A percentile compares a stretch with the other conserved stretches of the same genome.
These are phyloP conservation scores for Platichthys flesus DNA, from an alignment of 2,113 vertebrate genomes.

Conservation along the genomic window DNA sequence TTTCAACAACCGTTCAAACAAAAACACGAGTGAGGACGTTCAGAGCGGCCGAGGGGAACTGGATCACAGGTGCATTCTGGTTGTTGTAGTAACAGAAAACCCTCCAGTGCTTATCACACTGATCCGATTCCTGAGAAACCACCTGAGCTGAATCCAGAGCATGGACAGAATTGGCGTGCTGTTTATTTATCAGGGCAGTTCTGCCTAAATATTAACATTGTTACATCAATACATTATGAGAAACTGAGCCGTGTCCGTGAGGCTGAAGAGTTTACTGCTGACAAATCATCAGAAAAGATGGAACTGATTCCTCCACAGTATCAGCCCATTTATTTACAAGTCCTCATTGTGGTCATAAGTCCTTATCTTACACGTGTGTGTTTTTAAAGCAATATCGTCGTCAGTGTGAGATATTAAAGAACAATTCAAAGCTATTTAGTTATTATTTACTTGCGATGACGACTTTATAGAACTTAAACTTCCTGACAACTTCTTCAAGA, in stretches of 20 bases:
- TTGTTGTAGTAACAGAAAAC: background rate
- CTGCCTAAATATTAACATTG: conserved; percentile 2
- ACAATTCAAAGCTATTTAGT: no score
- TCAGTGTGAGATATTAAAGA: no score
- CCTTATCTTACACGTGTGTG: no score
- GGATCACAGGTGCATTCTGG: background rate
- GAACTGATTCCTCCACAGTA: background rate
- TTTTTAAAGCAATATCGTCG: no score
- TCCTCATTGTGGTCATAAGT: no score
- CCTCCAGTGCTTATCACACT: background rate
- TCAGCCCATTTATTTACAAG: no score
- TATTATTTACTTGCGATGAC: no score
- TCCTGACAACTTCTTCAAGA: no score
- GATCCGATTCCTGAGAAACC: background rate
- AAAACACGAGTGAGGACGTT: background rate
- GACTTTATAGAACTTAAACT: no score
- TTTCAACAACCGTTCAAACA: background rate
- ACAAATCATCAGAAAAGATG: conserved; percentile 2
- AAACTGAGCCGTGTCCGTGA: background rate
- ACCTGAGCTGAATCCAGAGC: conserved; percentile 6
- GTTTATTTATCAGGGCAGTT: background rate
- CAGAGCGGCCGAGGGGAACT: background rate
- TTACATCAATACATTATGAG: conserved; percentile 10
- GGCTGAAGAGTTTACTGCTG: background rate
- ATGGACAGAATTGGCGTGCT: background rate